These are phyloP conservation scores for Aphis gossypii DNA, from an alignment of 1,140 invertebrate species.

Conservation along the genomic window DNA sequence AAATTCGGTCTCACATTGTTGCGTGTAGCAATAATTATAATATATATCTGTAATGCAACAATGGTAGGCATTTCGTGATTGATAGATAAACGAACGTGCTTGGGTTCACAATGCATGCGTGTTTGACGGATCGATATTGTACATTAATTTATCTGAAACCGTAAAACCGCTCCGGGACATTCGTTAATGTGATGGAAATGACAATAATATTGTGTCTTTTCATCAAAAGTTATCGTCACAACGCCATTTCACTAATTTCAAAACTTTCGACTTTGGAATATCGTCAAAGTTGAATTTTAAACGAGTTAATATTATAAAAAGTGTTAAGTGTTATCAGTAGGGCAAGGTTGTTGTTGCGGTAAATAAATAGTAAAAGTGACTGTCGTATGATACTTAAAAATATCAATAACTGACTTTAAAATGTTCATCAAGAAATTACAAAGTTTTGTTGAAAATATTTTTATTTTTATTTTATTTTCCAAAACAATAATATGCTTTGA, in stretches of 20 bases:
- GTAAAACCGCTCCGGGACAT: neutral
- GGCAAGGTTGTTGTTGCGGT: neutral
- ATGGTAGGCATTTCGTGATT: neutral
- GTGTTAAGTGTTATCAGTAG: neutral
- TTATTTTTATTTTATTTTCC: too few species aligned
- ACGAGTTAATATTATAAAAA: neutral
- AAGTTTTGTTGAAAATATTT: too few species aligned
- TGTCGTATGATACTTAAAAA: too few species aligned
- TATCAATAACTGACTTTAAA: too few species aligned
- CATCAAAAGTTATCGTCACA: neutral
- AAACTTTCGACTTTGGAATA: neutral
- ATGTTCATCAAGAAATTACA: too few species aligned
- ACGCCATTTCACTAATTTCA: neutral
- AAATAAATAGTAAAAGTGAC: neutral
- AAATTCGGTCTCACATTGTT: conserved; percentile 2
- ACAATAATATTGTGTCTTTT: neutral
- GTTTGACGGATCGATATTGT: neutral
- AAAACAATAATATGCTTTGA: too few species aligned
- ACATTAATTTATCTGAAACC: neutral
- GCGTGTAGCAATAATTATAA: neutral
- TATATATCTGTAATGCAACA: neutral
- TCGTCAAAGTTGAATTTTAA: too few species aligned
- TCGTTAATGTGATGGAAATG: neutral
- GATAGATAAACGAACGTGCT: neutral
- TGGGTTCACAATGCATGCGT: neutral